Conservation (phyloP, 2,888 invertebrate species). For the Boloria selene region DNA sequence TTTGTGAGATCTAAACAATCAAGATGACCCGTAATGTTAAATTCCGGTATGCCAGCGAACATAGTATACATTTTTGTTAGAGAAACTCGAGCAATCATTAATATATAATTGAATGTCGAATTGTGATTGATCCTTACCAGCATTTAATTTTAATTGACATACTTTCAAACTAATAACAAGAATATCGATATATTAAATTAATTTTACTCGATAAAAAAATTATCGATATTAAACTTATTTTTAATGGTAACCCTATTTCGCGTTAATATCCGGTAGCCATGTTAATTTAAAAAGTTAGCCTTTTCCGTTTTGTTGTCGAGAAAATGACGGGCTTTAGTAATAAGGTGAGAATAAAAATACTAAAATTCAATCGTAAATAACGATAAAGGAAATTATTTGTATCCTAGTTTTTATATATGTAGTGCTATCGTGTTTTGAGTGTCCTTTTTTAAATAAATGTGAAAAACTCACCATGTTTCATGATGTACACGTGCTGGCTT, state of each 20-base stretch:
- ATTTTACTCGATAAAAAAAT: neutral
- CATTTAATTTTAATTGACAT: too few relatives aligned
- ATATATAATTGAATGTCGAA: too few relatives aligned
- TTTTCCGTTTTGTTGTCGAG: conserved; percentile 87
- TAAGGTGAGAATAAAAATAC: conserved; percentile 83
- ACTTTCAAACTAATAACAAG: too few relatives aligned
- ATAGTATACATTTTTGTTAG: too few relatives aligned
- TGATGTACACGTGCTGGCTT: conserved; percentile 39
- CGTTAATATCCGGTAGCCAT: conserved; percentile 72
- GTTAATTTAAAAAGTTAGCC: conserved; percentile 70
- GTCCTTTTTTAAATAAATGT: conserved; percentile 10
- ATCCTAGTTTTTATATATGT: conserved; percentile 13
- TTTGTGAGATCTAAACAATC: too few relatives aligned
- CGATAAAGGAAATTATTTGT: conserved; percentile 20
- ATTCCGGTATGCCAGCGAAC: too few relatives aligned
- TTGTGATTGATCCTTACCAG: too few relatives aligned
- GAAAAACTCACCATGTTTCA: conserved; percentile 7
- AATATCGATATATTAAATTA: neutral
- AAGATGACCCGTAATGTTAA: too few relatives aligned
- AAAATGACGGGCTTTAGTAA: conserved; percentile 92
- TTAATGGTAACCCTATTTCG: neutral
- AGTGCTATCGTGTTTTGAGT: neutral
- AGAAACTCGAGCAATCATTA: too few relatives aligned
- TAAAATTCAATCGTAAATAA: conserved; percentile 41
- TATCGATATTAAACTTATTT: neutral